Evolutionary conservation across 2,888 invertebrate genomes (phyloP).

Genomic region (Lasioglossum figueresi): DNA sequence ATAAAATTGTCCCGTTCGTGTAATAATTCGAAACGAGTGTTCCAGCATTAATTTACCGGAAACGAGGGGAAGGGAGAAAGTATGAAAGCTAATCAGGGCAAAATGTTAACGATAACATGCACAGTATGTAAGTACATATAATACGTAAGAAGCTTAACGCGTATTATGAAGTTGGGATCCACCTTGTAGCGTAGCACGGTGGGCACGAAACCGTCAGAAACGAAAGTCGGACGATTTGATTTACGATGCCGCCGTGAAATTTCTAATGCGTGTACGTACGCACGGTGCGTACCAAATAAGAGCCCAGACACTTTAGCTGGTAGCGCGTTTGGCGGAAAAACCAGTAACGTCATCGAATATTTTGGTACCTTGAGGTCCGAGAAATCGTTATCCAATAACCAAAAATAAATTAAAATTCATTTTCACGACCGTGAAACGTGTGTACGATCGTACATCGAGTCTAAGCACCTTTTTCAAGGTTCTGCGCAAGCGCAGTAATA

Average conservation of each 20-base stretch:
- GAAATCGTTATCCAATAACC: neutral
- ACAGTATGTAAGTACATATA: too few species aligned
- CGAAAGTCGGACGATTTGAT: constrained; percentile 69
- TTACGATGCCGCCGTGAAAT: constrained; percentile 66
- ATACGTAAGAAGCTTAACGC: neutral
- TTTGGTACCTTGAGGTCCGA: constrained; percentile 6
- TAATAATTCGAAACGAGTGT: neutral
- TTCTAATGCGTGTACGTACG: constrained; percentile 67
- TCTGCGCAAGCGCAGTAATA: neutral
- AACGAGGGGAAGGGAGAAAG: neutral
- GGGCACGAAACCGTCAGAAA: constrained; percentile 51
- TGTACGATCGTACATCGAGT: neutral
- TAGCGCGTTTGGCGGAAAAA: constrained; percentile 52
- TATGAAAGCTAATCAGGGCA: neutral
- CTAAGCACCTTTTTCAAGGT: neutral
- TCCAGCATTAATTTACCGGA: neutral
- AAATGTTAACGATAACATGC: neutral
- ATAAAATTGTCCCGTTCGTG: neutral
- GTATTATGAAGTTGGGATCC: constrained; percentile 1
- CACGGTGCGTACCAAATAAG: constrained; percentile 49
- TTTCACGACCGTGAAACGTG: too few species aligned
- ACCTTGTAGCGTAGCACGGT: constrained; percentile 6
- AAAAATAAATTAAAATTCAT: neutral
- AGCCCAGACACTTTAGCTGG: constrained; percentile 48
- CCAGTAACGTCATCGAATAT: constrained; percentile 21